phyloP scores from a whole-genome alignment of 2,797 vertebrate species.

The Cossypha niveicapilla region DNA sequence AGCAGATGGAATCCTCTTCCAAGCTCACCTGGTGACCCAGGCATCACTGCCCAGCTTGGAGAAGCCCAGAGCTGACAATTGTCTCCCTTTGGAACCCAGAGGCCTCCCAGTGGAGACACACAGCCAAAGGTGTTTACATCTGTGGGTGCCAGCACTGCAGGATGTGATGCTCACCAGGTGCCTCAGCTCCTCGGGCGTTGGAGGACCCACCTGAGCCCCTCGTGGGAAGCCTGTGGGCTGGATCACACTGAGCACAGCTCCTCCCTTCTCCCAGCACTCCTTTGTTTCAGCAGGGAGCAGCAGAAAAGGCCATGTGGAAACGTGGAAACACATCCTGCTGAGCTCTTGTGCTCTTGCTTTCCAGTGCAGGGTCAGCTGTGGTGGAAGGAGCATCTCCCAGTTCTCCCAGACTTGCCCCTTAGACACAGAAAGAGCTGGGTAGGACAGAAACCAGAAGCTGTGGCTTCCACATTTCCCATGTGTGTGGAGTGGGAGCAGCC shows the following conservation, averaged over 20 bases:
- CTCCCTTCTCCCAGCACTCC: neutral
- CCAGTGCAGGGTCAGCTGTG: neutral
- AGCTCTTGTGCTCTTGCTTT: neutral
- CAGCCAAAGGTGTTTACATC: neutral
- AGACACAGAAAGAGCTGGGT: neutral
- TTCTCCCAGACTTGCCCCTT: neutral
- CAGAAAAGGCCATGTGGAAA: neutral
- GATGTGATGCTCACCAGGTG: neutral
- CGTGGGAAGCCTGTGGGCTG: neutral
- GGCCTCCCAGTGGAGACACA: neutral
- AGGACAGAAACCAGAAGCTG: neutral
- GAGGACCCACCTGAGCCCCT: neutral
- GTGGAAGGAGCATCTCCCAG: neutral
- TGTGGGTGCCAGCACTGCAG: neutral
- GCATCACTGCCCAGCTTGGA: neutral
- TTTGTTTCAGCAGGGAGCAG: neutral
- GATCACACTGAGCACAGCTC: neutral
- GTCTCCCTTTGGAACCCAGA: neutral
- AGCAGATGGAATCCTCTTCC: neutral
- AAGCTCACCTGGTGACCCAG: neutral
- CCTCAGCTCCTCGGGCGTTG: neutral
- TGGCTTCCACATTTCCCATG: rapidly evolving
- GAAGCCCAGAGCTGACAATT: neutral
- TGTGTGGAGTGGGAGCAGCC: neutral
- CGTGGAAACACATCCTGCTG: neutral